phyloP scores from a whole-genome alignment of 2,888 invertebrate species.

The Pollenia amentaria region DNA sequence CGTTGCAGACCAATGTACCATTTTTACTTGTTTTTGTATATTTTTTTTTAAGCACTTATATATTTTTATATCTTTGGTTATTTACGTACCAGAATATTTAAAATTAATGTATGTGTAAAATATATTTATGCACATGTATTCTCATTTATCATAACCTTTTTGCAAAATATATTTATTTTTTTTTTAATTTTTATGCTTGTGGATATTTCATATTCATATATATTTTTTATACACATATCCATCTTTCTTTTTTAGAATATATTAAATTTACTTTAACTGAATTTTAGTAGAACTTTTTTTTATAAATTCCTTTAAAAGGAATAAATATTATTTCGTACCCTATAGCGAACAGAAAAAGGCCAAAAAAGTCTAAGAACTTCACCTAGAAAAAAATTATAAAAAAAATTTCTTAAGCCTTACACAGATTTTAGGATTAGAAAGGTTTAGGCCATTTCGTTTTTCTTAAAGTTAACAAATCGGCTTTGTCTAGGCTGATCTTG shows the following conservation, averaged over 20 bases:
- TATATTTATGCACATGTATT: background rate
- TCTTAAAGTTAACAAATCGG: no score
- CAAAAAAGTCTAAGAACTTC: no score
- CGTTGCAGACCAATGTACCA: no score
- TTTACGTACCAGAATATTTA: background rate
- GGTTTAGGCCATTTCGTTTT: no score
- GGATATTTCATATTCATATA: background rate
- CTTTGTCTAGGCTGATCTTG: no score
- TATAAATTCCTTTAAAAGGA: background rate
- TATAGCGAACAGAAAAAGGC: background rate
- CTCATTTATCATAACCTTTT: constrained; percentile 61
- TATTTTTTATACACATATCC: constrained; percentile 7
- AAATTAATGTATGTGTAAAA: constrained; percentile 14
- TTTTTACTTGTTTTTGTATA: constrained; percentile 11
- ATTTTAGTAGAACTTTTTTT: background rate
- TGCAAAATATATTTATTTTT: constrained; percentile 65
- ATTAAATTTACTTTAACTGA: constrained; percentile 25
- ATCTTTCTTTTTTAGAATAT: constrained; percentile 21
- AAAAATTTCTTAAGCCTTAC: no score
- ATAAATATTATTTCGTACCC: background rate
- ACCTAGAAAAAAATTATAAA: no score
- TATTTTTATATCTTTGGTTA: background rate
- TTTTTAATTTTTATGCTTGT: constrained; percentile 30
- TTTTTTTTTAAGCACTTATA: background rate
- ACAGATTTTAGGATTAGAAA: no score